A percentile compares a stretch with the other conserved stretches of the same genome.
Evolutionary conservation across 64 coral and sea anemone species (phyloP).

Genomic region (Stichodactyla mertensii): DNA sequence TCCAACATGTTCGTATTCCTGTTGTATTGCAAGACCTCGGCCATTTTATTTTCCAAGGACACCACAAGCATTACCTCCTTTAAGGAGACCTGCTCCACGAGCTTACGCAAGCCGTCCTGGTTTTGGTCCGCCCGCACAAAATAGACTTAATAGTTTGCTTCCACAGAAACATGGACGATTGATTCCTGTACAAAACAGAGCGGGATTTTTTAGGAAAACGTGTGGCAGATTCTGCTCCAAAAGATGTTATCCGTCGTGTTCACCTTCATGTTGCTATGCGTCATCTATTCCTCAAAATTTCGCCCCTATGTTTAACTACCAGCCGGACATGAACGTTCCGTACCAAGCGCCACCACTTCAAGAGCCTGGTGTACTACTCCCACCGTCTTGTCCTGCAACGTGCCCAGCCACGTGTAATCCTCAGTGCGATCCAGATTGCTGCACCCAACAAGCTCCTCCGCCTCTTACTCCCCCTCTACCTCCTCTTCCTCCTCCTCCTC

Average conservation of each 20-base stretch:
- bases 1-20: slow-evolving; percentile 22
- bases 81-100: not conserved
- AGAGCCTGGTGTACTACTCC: not conserved
- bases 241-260: not conserved
- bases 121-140: not conserved
- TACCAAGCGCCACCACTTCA: not conserved
- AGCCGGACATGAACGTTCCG: not conserved
- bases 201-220: not conserved
- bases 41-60: not conserved
- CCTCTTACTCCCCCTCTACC: not conserved
- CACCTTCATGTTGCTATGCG: not conserved
- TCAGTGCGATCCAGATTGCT: not conserved
- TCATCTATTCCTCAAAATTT: not conserved
- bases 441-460: not conserved
- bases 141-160: not conserved
- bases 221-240: not conserved
- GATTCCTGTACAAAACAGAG: not conserved
- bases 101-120: not conserved
- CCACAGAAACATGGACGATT: not conserved
- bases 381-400: not conserved
- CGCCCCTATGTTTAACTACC: not conserved
- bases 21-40: not conserved
- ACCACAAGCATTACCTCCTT: not conserved
- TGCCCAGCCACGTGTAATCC: not conserved
- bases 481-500: too few relatives aligned